Evolutionary conservation across 2,113 vertebrate species (phyloP), one percentile per base, ranked within the genome.

Genomic region (Nansenia antarctica): DNA sequence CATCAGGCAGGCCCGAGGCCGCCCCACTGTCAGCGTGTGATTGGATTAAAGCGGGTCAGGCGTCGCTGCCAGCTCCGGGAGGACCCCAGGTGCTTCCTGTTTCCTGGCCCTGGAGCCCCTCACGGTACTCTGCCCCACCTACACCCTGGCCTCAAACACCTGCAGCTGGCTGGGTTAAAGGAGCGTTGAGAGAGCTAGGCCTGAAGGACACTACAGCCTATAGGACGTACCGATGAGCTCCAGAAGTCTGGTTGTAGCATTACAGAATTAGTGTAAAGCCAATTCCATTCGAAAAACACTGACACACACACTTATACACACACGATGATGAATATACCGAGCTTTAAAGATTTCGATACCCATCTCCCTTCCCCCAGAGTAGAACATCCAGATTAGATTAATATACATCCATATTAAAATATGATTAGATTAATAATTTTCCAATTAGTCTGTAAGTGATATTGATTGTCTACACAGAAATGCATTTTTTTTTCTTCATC

Each of bases 361-460:
- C 14, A 29, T 55, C 35, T 59, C 52, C 60, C 24, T 34, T 66
- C 14, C 22, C 63, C 18, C 58, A 31, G 15, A 27, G 53, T 49
- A 34, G 15, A 37, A 47, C 55, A 54, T 9, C 49, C 92, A 93
- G 93, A 94, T 92, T 91, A 93, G 93, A 91, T 92, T 93, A 94
- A 94, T 93, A 93, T 91, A 92, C 87, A 91, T 85, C 77, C 69
- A 89, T 92, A 92, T 88, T 94, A 93, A 92, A 92, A 94, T 92
- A 93, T 91, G 89, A 91, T 91, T 89, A 93, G 92, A 95, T 96
- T 92, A 95, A 96, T 95, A 94, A 93, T 91, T 92, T 91, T 91
- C 91, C 88, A 94, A 89, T 94, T 82, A 94, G 90, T 89, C 89
- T 90, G 79, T 92, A 92, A 90, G 92, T 93, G 93, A 93, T 94